A percentile compares a stretch with the other conserved stretches of the same genome.
Evolutionary conservation across 2,888 invertebrate genomes (phyloP).

Genomic region (Eupithecia abbreviata): DNA sequence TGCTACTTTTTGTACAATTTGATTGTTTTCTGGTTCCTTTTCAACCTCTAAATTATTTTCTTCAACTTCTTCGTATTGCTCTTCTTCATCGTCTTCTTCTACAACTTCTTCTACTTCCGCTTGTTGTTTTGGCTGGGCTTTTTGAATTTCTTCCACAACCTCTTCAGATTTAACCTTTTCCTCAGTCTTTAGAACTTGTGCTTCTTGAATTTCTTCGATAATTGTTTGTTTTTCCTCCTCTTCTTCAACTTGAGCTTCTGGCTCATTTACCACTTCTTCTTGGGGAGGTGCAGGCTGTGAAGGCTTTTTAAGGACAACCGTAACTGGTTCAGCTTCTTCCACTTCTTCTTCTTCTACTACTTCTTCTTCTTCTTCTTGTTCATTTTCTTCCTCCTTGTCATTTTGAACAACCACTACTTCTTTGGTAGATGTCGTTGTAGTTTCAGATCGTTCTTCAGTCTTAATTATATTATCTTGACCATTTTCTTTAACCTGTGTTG

Average conservation of each 20-base stretch:
- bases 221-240: slow-evolving; percentile 33
- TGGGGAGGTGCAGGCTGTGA: slow-evolving; percentile 36
- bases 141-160: slow-evolving; percentile 24
- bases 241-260: slow-evolving; percentile 30
- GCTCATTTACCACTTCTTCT: slow-evolving; percentile 32
- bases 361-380: slow-evolving; percentile 55
- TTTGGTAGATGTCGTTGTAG: slow-evolving; percentile 63
- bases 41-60: slow-evolving; percentile 45
- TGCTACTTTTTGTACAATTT: slow-evolving; percentile 35
- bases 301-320: slow-evolving; percentile 50
- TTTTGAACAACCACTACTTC: slow-evolving; percentile 66
- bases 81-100: slow-evolving; percentile 44
- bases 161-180: slow-evolving; percentile 22
- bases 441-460: slow-evolving; percentile 68
- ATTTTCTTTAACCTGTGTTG: slow-evolving; percentile 51
- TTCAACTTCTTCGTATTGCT: slow-evolving; percentile 47
- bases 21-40: slow-evolving; percentile 40
- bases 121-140: slow-evolving; percentile 25
- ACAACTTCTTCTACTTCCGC: slow-evolving; percentile 28
- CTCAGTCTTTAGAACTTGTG: slow-evolving; percentile 32
- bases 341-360: slow-evolving; percentile 52
- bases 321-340: slow-evolving; percentile 52
- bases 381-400: slow-evolving; percentile 58
- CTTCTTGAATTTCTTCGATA: slow-evolving; percentile 13
- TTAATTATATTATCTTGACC: slow-evolving; percentile 57